phyloP scores from a whole-genome alignment of 2,113 vertebrate genomes.

The Zosterops borbonicus region DNA sequence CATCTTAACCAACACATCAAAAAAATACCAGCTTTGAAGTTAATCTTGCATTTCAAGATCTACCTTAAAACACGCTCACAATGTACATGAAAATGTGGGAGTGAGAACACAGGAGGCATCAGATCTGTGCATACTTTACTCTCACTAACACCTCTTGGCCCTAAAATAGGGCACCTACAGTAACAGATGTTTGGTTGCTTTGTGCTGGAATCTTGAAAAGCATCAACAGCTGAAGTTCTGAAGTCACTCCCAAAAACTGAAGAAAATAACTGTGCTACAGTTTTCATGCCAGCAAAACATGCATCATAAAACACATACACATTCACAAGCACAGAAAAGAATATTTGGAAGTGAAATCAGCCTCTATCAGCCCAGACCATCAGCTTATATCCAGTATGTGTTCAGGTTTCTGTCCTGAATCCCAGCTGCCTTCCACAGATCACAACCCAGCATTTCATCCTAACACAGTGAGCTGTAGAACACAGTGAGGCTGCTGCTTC shows the following conservation, averaged over 20 bases:
- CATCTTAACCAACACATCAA: not conserved
- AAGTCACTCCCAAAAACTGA: not conserved
- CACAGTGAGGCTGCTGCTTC: not conserved
- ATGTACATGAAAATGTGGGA: not conserved
- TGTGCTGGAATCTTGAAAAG: not conserved
- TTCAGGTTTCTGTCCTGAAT: not conserved
- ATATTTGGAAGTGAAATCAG: not conserved
- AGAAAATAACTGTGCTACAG: not conserved
- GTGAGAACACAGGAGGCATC: not conserved
- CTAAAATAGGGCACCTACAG: not conserved
- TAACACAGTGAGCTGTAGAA: not conserved
- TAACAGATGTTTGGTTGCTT: not conserved
- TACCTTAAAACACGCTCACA: not conserved
- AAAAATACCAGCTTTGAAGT: not conserved
- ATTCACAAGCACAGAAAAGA: not conserved
- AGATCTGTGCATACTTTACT: not conserved
- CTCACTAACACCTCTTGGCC: not conserved
- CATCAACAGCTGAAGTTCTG: not conserved
- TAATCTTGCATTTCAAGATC: not conserved
- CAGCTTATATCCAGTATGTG: not conserved
- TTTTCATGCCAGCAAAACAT: not conserved
- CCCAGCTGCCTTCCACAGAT: not conserved
- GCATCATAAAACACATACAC: not conserved
- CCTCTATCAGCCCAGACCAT: not conserved
- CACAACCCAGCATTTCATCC: not conserved